Evolutionary conservation across 2,888 invertebrate species (phyloP).

Genomic region (Eupithecia vulgata): DNA sequence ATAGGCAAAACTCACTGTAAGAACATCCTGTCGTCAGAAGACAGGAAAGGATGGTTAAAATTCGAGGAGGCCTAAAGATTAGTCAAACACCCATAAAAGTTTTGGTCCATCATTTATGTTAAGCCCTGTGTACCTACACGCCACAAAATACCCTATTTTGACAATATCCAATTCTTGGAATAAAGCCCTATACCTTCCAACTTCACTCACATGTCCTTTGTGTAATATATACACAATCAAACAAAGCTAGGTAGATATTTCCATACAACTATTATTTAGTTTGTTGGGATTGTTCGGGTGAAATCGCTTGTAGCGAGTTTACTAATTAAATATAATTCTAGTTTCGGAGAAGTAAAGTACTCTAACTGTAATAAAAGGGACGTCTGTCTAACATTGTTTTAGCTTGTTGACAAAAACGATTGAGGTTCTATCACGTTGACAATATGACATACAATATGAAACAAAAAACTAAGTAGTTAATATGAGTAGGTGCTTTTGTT

Average conservation of each 20-base stretch:
- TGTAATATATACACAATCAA: background rate
- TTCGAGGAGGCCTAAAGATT: too few species aligned
- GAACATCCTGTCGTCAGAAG: too few species aligned
- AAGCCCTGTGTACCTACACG: background rate
- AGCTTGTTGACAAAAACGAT: background rate
- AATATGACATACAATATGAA: background rate
- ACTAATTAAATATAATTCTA: slow-evolving; percentile 21
- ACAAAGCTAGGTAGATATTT: slow-evolving; percentile 5
- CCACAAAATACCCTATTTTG: background rate
- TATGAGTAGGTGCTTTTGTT: background rate
- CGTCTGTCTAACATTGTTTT: slow-evolving; percentile 8
- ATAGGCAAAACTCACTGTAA: too few species aligned
- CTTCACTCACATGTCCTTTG: background rate
- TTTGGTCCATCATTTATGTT: too few species aligned
- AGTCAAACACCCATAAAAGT: too few species aligned
- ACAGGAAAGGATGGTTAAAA: too few species aligned
- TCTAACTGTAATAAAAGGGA: slow-evolving; percentile 9
- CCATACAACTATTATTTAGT: slow-evolving; percentile 19
- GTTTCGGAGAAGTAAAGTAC: slow-evolving; percentile 6
- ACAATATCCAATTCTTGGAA: background rate
- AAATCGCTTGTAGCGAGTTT: slow-evolving; percentile 4
- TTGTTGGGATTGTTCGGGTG: slow-evolving; percentile 10
- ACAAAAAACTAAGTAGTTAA: background rate
- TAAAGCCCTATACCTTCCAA: background rate
- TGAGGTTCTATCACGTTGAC: background rate